Evolutionary conservation across 2,888 invertebrate species (phyloP), one percentile per base, ranked within the genome.

Genomic region (Tridacna crocea): DNA sequence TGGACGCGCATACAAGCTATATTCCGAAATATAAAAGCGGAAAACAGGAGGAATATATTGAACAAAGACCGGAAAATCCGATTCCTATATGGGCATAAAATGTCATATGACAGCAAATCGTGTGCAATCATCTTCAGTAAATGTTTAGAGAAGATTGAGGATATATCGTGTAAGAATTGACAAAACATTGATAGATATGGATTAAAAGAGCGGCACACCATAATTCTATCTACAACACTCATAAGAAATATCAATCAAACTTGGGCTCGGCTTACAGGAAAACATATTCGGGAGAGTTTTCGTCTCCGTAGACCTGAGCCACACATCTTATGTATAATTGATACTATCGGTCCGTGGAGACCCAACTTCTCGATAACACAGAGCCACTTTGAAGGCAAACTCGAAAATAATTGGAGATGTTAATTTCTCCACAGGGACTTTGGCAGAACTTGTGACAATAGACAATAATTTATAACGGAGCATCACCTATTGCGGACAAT

Each of bases 321-420:
- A 46, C n/a, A 68, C n/a, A 46, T 46, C n/a, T 68, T 36, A 68
- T 68, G 68, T 47, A 68, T 68, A 68, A 68, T 68, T 68, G 68
- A 68, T 68, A n/a, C 46, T 19, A 47, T 47, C 19, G 36, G 47
- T 17, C 68, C 68, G 11, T 19, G 19, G 46, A 47, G 68, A 47
- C n/a, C 19, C 47, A 4, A 46, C n/a, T 68, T 47, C 22, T 70
- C 70, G 19, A 70, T 70, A 70, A 70, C 47, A 51, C 47, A n/a
- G 3, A 22, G 48, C 11, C 70, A 70, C 70, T 22, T 24, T 47
- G 70, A 70, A 70, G 51, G 51, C 26, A 70, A 70, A 70, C 48
- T 70, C 51, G 70, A 70, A 47, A 70, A 70, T 70, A 70, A 70
- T 70, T 70, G 70, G 51, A 70, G 70, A 70, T 70, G 70, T 70